Conservation (phyloP, 30 jellyfish, hydroid and myxozoan genomes). For the Aurelia aurita region DNA sequence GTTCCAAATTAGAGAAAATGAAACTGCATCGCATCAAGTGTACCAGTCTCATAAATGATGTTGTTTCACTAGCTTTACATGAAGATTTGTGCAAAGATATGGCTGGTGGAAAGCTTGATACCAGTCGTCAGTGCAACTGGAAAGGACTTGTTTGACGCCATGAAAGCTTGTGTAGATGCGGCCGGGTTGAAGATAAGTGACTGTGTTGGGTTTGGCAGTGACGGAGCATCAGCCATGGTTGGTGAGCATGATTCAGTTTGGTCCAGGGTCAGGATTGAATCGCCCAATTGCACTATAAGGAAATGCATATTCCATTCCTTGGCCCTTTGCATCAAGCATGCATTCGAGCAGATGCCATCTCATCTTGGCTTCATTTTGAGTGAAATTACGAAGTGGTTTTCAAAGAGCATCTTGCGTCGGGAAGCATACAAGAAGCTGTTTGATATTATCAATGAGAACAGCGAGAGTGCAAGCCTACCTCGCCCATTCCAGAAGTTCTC, state of each 20-base stretch:
- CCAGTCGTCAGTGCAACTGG: constrained; percentile 62
- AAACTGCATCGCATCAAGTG: constrained; percentile 58
- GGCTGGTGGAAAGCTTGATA: constrained; percentile 41
- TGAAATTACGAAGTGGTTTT: constrained; percentile 74
- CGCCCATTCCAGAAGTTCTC: constrained; percentile 65
- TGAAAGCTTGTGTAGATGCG: constrained; percentile 24
- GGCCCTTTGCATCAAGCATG: constrained; percentile 75
- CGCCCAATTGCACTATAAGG: constrained; percentile 66
- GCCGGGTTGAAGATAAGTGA: constrained; percentile 47
- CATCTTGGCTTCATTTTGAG: constrained; percentile 56
- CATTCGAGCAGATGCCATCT: constrained; percentile 72
- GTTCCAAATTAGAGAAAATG: constrained; percentile 34
- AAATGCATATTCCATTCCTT: constrained; percentile 79
- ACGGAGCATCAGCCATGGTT: constrained; percentile 62
- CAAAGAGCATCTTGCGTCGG: constrained; percentile 66
- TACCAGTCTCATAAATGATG: constrained; percentile 43
- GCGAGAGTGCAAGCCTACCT: constrained; percentile 58
- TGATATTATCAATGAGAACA: constrained; percentile 51
- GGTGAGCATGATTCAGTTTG: constrained; percentile 65
- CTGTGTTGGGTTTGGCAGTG: constrained; percentile 62
- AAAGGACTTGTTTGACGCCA: constrained; percentile 40
- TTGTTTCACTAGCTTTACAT: constrained; percentile 41
- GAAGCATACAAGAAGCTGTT: constrained; percentile 65
- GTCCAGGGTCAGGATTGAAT: constrained; percentile 38
- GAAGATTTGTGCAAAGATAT: constrained; percentile 45